Percentiles rank a stretch among this genome's conserved stretches.
Evolutionary conservation across 2,113 vertebrate genomes (phyloP).

Genomic region (Corythaixoides concolor): DNA sequence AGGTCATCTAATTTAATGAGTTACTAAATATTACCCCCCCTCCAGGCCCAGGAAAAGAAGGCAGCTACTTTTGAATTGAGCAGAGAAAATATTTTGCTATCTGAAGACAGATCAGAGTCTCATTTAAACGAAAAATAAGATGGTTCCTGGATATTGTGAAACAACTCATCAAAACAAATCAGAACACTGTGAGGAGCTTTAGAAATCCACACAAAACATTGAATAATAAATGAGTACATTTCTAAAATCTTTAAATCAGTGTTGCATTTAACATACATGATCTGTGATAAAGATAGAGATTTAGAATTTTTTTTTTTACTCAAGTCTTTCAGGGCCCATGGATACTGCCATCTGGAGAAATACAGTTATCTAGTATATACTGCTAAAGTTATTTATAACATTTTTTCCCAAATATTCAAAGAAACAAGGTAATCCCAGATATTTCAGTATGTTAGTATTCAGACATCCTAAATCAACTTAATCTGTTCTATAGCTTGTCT

Average conservation of each 20-base stretch:
- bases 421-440: not conserved
- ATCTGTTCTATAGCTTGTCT: not conserved
- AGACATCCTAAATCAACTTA: not conserved
- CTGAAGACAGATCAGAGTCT: not conserved
- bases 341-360: not conserved
- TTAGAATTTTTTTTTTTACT: not conserved
- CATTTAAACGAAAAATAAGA: not conserved
- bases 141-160: not conserved
- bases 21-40: not conserved
- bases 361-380: not conserved
- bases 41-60: not conserved
- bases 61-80: not conserved
- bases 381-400: not conserved
- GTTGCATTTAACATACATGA: not conserved
- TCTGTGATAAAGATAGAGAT: not conserved
- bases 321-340: not conserved
- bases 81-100: not conserved
- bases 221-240: not conserved
- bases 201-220: not conserved
- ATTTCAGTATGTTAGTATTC: not conserved
- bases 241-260: not conserved
- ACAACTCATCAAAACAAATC: not conserved
- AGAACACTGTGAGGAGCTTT: not conserved
- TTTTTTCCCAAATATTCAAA: not conserved
- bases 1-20: not conserved